phyloP scores from a whole-genome alignment of 1,140 invertebrate genomes.

The Stratiolaelaps scimitus region DNA sequence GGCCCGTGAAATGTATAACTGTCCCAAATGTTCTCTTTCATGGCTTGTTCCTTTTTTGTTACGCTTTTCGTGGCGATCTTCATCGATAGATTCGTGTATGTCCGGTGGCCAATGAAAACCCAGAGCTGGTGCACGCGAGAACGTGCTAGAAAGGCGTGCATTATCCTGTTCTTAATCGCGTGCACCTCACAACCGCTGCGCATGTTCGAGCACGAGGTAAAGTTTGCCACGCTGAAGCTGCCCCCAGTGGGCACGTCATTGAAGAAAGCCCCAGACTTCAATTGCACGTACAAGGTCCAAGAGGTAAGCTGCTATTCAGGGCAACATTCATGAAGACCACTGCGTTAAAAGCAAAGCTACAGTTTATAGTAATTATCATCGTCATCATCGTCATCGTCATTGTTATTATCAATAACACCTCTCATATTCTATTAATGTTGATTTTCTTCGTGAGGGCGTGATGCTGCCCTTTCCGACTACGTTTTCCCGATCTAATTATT shows the following conservation, averaged over 20 bases:
- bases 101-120: conserved; percentile 12
- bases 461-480: too few species aligned
- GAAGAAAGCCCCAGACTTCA: background rate
- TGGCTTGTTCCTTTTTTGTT: too few species aligned
- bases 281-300: background rate
- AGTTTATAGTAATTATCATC: too few species aligned
- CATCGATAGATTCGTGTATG: conserved; percentile 7
- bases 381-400: too few species aligned
- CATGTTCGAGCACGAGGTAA: background rate
- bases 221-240: background rate
- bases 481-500: too few species aligned
- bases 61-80: background rate
- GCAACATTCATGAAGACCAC: too few species aligned
- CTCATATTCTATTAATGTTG: too few species aligned
- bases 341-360: too few species aligned
- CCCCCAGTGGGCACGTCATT: background rate
- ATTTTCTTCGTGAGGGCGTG: too few species aligned
- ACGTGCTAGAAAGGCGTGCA: conserved; percentile 2
- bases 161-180: conserved; percentile 3
- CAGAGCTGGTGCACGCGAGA: conserved; percentile 16
- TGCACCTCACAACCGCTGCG: conserved; percentile 10
- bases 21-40: too few species aligned
- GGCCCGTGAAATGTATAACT: too few species aligned
- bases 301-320: background rate
- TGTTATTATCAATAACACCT: too few species aligned